Base-by-base conservation (phyloP, 1,140 invertebrate genomes). In the Drosophila parvula region DNA sequence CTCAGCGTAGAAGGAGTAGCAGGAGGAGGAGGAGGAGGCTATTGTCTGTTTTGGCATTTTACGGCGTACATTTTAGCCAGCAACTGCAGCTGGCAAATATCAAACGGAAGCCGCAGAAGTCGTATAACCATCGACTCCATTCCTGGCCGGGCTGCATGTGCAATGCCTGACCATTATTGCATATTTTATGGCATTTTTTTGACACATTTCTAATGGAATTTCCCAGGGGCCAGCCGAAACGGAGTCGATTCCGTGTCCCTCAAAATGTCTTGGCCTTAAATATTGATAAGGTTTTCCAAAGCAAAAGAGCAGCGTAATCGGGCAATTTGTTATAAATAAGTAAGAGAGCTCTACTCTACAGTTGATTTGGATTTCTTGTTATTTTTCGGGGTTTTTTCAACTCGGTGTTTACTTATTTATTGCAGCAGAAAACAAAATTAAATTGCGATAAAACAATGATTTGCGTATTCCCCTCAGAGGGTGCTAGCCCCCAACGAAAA, bases 381-480 rank as follows among this genome's bases (percentile, higher is more conserved):
- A 16, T 16, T 22, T 63, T 32, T 11, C 5, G 27, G 11, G 18
- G 27, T 1, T 34, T 70, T 47, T 68, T 8, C 11, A 16, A 28
- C 28, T 41, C 18, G 5, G 22, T 50, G 68, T 48, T 71, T 67
- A 61, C 65, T 70, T 78, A 85, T 84, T 84, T 85, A 84, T 85
- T 64, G 67, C 34, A 18, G 16, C 32, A 53, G 61, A 78, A 85
- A 78, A 61, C 38, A 57, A 78, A 85, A 75, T 84, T 75, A 85
- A 86, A 86, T 78, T 78, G 82, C 79, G 50, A 86, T 81, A 75
- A 85, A 76, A 69, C 61, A 81, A 85, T 85, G 69, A 85, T 86
- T 79, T 84, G 76, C 81, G 64, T 79, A 63, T 79, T 79, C 45
- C 47, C 57, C 22, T 45, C 27, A 7, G 30, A 70, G 58, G 55